Conservation (phyloP, 1,140 invertebrate species). For the Calephelis nemesis region DNA sequence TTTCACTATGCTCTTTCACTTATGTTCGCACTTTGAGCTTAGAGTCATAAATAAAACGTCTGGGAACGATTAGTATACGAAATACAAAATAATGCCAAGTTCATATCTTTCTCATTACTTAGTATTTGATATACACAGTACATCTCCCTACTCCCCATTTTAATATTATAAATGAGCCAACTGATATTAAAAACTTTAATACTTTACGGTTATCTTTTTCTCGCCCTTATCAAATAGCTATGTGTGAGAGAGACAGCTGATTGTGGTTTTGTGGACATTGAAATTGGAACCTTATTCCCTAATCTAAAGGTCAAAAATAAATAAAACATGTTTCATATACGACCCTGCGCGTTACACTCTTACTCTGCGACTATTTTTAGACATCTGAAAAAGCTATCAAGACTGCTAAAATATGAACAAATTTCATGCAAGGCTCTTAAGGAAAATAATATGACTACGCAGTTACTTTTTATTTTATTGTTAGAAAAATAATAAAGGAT, state of each 20-base stretch:
- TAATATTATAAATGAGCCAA: conserved; percentile 1
- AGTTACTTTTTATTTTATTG: conserved; percentile 17
- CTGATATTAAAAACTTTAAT: conserved; percentile 1
- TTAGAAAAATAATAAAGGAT: conserved; percentile 12
- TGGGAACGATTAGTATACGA: too few species aligned
- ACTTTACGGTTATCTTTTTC: neutral
- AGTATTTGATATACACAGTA: neutral
- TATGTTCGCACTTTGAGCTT: too few species aligned
- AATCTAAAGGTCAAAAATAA: conserved; percentile 17
- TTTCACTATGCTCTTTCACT: too few species aligned
- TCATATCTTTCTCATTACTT: neutral
- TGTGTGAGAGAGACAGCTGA: neutral
- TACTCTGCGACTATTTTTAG: conserved; percentile 46
- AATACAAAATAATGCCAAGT: neutral
- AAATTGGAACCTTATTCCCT: conserved; percentile 8
- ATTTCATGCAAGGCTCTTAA: conserved; percentile 11
- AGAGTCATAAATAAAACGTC: too few species aligned
- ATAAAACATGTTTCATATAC: conserved; percentile 19
- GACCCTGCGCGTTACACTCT: conserved; percentile 34
- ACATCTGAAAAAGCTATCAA: conserved; percentile 39
- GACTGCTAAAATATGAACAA: conserved; percentile 31
- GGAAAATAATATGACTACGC: conserved; percentile 17
- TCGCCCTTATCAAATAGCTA: neutral
- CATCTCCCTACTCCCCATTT: neutral
- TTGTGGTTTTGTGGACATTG: neutral